Evolutionary conservation across 30 jellyfish, hydroid and myxozoan genomes (phyloP), one percentile per base, ranked within the genome.

Genomic region (Phacellophora camtschatica): DNA sequence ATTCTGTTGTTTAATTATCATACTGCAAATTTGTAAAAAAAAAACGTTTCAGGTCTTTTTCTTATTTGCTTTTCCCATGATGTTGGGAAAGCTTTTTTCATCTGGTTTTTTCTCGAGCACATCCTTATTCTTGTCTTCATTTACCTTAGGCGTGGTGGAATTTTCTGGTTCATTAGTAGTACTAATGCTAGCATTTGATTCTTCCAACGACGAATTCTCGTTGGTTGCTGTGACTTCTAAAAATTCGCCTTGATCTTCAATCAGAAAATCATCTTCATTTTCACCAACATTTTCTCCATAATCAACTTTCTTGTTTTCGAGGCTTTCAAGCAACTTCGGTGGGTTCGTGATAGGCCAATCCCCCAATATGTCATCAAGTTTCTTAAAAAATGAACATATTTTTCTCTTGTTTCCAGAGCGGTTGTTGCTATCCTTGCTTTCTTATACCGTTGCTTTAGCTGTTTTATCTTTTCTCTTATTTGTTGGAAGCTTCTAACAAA

Each of bases 11-110:
- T 68, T 43, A 19, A 30, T 37, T 20, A 68, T 32, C 82, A 68
- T 68, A 28, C 56, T 42, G 39, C 82, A 68, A 20, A 68, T 18
- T 10, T 68, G 67, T 35, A 67, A 68, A 10, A 72, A 20, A 61
- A 72, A 30, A 30, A 30, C 50, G 71, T 69, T 69, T 46, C 74
- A 31, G 12, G 46, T 69, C 48, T 25, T 24, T 8, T 39, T 12
- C 83, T 69, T 69, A 19, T 69, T 24, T 42, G 71, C 83, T 39
- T 46, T 25, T 69, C 37, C 70, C 70, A 46, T 12, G 76, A 24
- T 36, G 25, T 11, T 37, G n/a, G 43, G 70, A 39, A 19, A 23
- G 4, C 71, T 45, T 8, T 69, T 55, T 23, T 33, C 48, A 43
- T 22, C 73, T 25, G 71, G 72, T 36, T 64, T 64, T 32, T 27